These are phyloP conservation scores for Azorinus chamasolen DNA, from an alignment of 2,888 invertebrate species.

Conservation along the genomic window DNA sequence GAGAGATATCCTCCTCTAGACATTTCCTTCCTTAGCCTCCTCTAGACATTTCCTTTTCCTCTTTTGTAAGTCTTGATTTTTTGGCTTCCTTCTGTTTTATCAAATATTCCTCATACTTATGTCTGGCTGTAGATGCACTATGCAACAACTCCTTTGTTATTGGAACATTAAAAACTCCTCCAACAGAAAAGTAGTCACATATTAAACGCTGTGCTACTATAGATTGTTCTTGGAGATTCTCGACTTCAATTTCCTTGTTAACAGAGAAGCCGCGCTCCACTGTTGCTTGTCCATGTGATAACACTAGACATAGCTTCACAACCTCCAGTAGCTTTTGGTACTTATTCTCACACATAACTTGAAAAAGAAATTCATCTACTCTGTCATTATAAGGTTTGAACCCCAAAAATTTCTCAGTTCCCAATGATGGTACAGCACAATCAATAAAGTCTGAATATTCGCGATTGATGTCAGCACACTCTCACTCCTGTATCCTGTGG, in stretches of 20 bases:
- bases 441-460: constrained; percentile 20
- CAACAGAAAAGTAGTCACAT: constrained; percentile 16
- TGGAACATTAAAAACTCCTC: constrained; percentile 12
- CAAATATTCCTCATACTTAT: constrained; percentile 12
- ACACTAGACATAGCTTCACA: constrained; percentile 5
- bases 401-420: background rate
- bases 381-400: constrained; percentile 6
- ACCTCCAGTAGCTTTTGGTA: constrained; percentile 1
- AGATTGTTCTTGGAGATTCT: constrained; percentile 4
- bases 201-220: constrained; percentile 10
- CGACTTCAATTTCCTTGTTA: constrained; percentile 19
- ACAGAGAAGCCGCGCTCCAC: constrained; percentile 13
- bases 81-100: constrained; percentile 8
- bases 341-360: background rate
- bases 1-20: constrained; percentile 3
- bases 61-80: constrained; percentile 8
- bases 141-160: constrained; percentile 6
- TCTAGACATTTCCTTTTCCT: constrained; percentile 9
- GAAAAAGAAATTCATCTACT: constrained; percentile 13
- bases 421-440: no score
- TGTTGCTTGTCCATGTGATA: constrained; percentile 23
- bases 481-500: constrained; percentile 23
- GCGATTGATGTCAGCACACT: constrained; percentile 23
- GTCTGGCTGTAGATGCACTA: constrained; percentile 8
- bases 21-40: constrained; percentile 3